phyloP scores from a whole-genome alignment of 2,113 vertebrate species.

The Patagioenas fasciata region DNA sequence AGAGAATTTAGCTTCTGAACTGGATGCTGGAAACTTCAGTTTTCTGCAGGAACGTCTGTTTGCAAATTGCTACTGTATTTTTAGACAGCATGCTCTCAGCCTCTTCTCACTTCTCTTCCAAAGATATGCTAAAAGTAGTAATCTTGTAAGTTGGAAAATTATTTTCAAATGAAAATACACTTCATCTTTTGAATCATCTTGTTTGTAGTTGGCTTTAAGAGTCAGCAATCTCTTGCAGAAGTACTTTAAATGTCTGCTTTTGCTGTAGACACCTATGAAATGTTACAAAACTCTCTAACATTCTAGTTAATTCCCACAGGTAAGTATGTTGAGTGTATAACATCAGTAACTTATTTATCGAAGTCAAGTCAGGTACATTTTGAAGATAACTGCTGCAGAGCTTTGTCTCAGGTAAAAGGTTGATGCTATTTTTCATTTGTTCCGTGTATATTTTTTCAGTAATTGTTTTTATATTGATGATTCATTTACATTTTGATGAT shows the following conservation, averaged over 20 bases:
- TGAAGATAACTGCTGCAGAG: neutral
- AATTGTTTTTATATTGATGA: neutral
- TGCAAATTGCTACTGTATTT: constrained; percentile 37
- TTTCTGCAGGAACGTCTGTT: constrained; percentile 31
- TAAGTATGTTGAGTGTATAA: neutral
- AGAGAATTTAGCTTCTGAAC: constrained; percentile 44
- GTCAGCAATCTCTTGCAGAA: neutral
- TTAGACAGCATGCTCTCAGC: neutral
- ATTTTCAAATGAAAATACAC: neutral
- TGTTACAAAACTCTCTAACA: neutral
- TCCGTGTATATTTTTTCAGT: neutral
- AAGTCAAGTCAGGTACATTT: neutral
- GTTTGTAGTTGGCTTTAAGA: neutral
- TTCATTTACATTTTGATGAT: neutral
- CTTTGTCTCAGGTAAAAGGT: neutral
- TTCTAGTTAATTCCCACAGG: neutral
- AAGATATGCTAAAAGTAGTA: neutral
- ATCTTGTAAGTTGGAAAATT: neutral
- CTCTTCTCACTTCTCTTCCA: neutral
- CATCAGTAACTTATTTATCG: neutral
- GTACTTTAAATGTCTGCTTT: neutral
- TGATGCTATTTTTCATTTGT: neutral
- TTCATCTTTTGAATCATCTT: neutral
- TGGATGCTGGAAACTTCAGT: constrained; percentile 11
- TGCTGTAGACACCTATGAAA: neutral